Evolutionary conservation across 2,113 vertebrate species (phyloP).

Genomic region (Gambusia affinis): DNA sequence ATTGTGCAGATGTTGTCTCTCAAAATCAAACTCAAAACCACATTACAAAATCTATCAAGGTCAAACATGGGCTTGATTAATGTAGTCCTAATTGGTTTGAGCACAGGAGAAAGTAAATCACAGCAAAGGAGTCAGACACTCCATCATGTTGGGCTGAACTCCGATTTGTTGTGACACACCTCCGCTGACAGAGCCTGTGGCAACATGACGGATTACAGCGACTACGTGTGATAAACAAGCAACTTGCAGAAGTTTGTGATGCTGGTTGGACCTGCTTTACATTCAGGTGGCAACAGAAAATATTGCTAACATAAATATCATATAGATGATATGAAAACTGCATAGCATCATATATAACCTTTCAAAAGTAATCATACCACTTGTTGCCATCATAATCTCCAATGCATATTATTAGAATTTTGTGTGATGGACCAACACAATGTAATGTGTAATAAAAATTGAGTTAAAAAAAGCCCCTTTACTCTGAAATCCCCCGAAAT

Average conservation of each 20-base stretch:
- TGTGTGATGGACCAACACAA: too few relatives aligned
- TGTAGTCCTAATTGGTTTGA: slow-evolving; percentile 33
- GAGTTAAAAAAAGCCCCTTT: too few relatives aligned
- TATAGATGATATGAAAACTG: not conserved
- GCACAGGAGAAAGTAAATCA: slow-evolving; percentile 33
- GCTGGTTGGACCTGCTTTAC: not conserved
- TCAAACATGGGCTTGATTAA: slow-evolving; percentile 36
- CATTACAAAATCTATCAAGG: slow-evolving; percentile 14
- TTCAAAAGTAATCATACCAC: too few relatives aligned
- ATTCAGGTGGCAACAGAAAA: not conserved
- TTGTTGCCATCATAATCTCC: too few relatives aligned
- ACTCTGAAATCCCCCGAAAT: too few relatives aligned
- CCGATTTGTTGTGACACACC: slow-evolving; percentile 47
- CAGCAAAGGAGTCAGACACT: slow-evolving; percentile 13
- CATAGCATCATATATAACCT: too few relatives aligned
- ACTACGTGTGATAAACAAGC: not conserved
- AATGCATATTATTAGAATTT: too few relatives aligned
- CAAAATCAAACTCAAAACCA: not conserved
- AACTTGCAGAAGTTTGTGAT: not conserved
- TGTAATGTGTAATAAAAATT: too few relatives aligned
- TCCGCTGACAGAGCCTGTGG: slow-evolving; percentile 19
- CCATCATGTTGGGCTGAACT: slow-evolving; percentile 38
- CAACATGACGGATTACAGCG: slow-evolving; percentile 35
- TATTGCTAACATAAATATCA: not conserved
- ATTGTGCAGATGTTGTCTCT: slow-evolving; percentile 7